phyloP scores from a whole-genome alignment of 2,113 vertebrate species.

The Oryzias melastigma region DNA sequence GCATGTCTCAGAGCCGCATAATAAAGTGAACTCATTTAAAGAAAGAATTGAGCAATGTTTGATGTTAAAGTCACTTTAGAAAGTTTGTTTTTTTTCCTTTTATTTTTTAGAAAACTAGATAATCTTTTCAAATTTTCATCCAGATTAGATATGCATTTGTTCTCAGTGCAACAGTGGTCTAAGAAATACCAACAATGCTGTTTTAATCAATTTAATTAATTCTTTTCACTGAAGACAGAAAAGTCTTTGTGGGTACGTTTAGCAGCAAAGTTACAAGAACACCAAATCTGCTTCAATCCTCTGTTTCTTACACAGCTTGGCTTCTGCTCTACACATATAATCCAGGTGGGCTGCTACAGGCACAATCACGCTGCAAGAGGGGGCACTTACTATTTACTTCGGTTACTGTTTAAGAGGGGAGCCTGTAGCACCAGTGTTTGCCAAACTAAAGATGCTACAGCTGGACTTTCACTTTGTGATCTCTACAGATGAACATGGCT shows the following conservation, averaged over 20 bases:
- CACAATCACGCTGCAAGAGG: constrained; percentile 44
- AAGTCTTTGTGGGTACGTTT: constrained; percentile 41
- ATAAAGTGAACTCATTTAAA: constrained; percentile 21
- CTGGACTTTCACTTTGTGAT: constrained; percentile 23
- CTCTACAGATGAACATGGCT: constrained; percentile 2
- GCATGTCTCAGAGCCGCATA: constrained; percentile 39
- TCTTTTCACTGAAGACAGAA: constrained; percentile 23
- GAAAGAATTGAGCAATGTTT: constrained; percentile 22
- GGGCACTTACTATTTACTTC: constrained; percentile 24
- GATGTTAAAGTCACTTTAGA: constrained; percentile 31
- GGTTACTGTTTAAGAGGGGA: constrained; percentile 16
- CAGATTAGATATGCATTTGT: constrained; percentile 32
- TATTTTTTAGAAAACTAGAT: not conserved
- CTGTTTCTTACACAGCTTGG: constrained; percentile 23
- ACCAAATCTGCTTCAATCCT: constrained; percentile 27
- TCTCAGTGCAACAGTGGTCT: constrained; percentile 71
- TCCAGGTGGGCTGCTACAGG: constrained; percentile 47
- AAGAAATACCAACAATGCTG: constrained; percentile 20
- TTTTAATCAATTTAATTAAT: constrained; percentile 17
- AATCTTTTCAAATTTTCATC: constrained; percentile 7
- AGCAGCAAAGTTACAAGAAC: constrained; percentile 58
- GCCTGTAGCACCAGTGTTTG: constrained; percentile 13
- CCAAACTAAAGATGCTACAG: not conserved
- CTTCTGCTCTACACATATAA: constrained; percentile 56
- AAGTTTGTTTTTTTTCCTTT: not conserved